Evolutionary conservation across 2,797 vertebrate species (phyloP), one percentile per base, ranked within the genome.

Genomic region (Esox lucius): DNA sequence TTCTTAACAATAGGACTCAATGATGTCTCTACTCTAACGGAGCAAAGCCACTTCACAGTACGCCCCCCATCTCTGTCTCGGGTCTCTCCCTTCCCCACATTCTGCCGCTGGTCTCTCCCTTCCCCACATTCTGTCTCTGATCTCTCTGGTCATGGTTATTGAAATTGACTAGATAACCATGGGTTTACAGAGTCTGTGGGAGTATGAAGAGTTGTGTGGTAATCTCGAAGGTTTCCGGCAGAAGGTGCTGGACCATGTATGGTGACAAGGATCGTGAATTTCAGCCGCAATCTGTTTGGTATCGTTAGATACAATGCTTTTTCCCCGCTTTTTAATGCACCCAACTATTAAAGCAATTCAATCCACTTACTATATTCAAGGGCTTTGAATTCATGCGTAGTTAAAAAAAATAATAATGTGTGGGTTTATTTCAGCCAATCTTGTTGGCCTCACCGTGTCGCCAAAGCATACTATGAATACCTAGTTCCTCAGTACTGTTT

Each of bases 51-150:
- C 24, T 31, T 64, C 62, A 13, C n/a, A 26, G 22, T 22, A 61
- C 24, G 5, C 15, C n/a, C n/a, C 62, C 61, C 16, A 31, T 26
- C 53, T 48, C 33, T 49, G 7, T 42, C 59, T 46, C 8, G 2
- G 1, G 6, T 65, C 16, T 49, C 24, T 59, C 33, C 9, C 8
- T 9, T 49, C n/a, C 24, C 16, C 16, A 26, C n/a, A 7, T 53
- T 82, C 31, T 31, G 46, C 80, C 75, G 46, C 3, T 46, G 5
- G 5, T 19, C 76, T 77, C 56, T 42, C 72, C 70, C 46, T 61
- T 51, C 70, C 68, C 11, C 33, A 35, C 33, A 35, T 2, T 35
- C 33, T 35, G 33, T 35, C 2, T 35, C 33, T 35, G 5, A 5
- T 35, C 2, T 35, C 33, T 35, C 2, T n/a, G n/a, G n/a, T n/a